These are phyloP conservation scores for Drosophila repletoides DNA, from an alignment of 1,140 invertebrate genomes.

Conservation along the genomic window DNA sequence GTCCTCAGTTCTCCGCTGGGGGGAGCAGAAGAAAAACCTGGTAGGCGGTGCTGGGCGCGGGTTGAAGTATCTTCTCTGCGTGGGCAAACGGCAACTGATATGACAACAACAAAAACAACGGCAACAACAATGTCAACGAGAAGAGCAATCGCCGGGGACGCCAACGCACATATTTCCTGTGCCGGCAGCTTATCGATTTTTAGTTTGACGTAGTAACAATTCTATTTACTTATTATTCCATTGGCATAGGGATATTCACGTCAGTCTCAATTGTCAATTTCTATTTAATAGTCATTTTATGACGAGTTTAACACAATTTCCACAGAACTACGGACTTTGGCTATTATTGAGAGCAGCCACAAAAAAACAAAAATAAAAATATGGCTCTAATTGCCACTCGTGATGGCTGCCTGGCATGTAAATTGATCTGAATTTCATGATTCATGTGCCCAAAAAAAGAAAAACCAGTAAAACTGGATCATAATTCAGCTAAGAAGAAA, in stretches of 20 bases:
- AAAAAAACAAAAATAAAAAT: background rate
- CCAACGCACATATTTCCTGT: conserved; percentile 44
- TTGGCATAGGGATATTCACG: conserved; percentile 27
- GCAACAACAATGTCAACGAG: background rate
- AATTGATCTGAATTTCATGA: conserved; percentile 3
- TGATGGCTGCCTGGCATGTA: background rate
- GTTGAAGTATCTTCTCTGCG: conserved; percentile 11
- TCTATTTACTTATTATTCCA: conserved; percentile 6
- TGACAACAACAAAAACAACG: conserved; percentile 7
- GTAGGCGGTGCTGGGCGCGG: conserved; percentile 8
- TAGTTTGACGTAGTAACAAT: conserved; percentile 41
- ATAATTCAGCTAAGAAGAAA: no score
- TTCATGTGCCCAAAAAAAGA: no score
- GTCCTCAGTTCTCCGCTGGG: conserved; percentile 2
- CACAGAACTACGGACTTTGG: background rate
- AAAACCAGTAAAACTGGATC: no score
- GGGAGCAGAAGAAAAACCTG: background rate
- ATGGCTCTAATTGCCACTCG: conserved; percentile 10
- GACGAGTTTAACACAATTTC: no score
- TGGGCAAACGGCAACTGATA: conserved; percentile 18
- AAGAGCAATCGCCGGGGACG: conserved; percentile 17
- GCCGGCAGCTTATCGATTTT: conserved; percentile 46
- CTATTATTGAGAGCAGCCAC: no score
- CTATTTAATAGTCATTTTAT: no score
- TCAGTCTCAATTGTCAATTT: background rate